These are phyloP conservation scores for Anthopleura sola DNA, from an alignment of 64 coral and sea anemone genomes.

Conservation along the genomic window DNA sequence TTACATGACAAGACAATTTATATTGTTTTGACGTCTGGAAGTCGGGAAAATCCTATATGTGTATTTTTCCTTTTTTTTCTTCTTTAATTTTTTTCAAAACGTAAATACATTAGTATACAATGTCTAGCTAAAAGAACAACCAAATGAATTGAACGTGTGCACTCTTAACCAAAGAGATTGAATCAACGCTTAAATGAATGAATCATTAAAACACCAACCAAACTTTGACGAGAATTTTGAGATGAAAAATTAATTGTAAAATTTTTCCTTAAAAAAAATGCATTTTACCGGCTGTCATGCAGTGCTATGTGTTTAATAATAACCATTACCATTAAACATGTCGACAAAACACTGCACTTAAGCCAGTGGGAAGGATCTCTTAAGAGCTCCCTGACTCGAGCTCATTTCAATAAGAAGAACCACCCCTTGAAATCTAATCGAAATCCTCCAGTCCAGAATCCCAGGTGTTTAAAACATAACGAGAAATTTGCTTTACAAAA, in stretches of 20 bases:
- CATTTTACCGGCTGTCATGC: background rate
- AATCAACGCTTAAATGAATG: no score
- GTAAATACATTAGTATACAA: no score
- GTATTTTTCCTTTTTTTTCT: no score
- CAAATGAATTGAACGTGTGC: no score
- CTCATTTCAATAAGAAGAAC: background rate
- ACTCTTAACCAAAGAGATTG: no score
- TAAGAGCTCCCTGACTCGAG: background rate
- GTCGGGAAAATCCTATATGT: no score
- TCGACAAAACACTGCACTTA: background rate
- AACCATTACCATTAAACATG: background rate
- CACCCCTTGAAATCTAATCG: background rate
- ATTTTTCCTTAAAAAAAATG: background rate
- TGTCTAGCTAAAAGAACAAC: no score
- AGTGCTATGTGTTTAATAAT: background rate
- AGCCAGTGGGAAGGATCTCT: background rate
- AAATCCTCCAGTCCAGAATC: background rate
- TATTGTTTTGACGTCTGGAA: no score
- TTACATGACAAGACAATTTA: no score
- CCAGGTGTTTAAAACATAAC: background rate
- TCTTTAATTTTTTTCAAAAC: no score
- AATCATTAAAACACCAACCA: no score
- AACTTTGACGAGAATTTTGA: background rate
- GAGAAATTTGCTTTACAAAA: background rate
- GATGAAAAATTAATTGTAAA: background rate